A percentile compares a stretch with the other conserved stretches of the same genome.
Evolutionary conservation across 2,797 vertebrate genomes (phyloP).

Genomic region (Manis crassicaudata): DNA sequence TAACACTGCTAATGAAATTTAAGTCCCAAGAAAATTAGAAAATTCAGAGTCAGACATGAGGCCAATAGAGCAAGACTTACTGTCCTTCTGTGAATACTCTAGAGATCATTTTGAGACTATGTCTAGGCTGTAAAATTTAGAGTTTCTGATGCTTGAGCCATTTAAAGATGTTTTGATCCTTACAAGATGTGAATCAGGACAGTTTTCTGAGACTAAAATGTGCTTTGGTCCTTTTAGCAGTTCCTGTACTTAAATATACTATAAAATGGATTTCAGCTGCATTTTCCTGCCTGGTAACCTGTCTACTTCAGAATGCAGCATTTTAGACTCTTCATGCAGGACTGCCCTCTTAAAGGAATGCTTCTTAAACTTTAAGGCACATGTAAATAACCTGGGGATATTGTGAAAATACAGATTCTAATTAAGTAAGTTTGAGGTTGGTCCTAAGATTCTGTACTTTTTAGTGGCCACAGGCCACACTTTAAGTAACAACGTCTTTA

Average conservation of each 20-base stretch:
- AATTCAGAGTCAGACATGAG: constrained; percentile 14
- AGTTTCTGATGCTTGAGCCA: background rate
- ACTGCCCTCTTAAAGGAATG: background rate
- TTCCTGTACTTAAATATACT: background rate
- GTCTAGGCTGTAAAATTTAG: background rate
- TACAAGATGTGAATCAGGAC: background rate
- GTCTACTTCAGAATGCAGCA: background rate
- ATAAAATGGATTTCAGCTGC: background rate
- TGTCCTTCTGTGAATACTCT: background rate
- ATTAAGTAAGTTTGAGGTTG: background rate
- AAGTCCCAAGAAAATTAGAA: constrained; percentile 18
- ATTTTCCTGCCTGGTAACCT: background rate
- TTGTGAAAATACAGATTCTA: background rate
- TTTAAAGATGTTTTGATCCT: background rate
- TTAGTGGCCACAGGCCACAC: background rate
- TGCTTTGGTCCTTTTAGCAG: background rate
- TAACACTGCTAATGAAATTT: background rate
- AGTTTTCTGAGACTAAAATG: background rate
- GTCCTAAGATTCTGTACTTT: background rate
- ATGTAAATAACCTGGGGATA: background rate
- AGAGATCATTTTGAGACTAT: background rate
- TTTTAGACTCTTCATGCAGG: background rate
- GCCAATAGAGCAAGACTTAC: background rate
- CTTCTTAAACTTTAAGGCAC: background rate
- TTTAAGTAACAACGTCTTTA: background rate